Conservation (phyloP, 2,113 vertebrate species). For the Apodemus sylvaticus region DNA sequence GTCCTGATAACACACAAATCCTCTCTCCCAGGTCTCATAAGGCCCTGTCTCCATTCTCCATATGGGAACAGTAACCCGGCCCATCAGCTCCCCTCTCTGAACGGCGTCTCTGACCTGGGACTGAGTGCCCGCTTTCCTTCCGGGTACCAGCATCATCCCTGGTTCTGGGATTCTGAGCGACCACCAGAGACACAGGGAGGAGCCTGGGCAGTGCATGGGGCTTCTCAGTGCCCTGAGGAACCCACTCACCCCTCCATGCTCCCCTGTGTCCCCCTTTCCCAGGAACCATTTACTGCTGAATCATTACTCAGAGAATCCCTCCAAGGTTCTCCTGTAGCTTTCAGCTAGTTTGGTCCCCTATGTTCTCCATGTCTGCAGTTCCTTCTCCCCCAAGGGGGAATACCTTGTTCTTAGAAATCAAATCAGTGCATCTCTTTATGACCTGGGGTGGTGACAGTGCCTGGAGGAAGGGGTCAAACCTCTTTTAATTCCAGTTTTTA, state of each 20-base stretch:
- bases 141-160: not conserved
- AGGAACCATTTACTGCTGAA: not conserved
- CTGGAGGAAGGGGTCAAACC: not conserved
- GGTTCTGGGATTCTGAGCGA: not conserved
- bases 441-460: rapidly evolving
- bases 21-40: too few species aligned
- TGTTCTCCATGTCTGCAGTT: not conserved
- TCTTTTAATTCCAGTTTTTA: too few species aligned
- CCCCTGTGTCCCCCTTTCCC: not conserved
- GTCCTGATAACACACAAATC: not conserved
- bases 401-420: rapidly evolving
- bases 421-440: not conserved
- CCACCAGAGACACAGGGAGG: not conserved
- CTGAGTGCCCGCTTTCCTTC: not conserved
- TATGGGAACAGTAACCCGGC: not conserved
- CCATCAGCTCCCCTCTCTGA: not conserved
- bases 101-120: not conserved
- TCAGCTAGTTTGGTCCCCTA: too few species aligned
- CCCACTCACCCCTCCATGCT: not conserved
- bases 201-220: rapidly evolving
- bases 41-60: not conserved
- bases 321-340: not conserved
- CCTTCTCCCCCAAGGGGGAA: too few species aligned
- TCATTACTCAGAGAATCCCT: not conserved
- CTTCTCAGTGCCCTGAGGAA: too few species aligned